Percentiles rank a stretch among this genome's conserved stretches.
Evolutionary conservation across 2,888 invertebrate species (phyloP).

Genomic region (Agrotis segetum): DNA sequence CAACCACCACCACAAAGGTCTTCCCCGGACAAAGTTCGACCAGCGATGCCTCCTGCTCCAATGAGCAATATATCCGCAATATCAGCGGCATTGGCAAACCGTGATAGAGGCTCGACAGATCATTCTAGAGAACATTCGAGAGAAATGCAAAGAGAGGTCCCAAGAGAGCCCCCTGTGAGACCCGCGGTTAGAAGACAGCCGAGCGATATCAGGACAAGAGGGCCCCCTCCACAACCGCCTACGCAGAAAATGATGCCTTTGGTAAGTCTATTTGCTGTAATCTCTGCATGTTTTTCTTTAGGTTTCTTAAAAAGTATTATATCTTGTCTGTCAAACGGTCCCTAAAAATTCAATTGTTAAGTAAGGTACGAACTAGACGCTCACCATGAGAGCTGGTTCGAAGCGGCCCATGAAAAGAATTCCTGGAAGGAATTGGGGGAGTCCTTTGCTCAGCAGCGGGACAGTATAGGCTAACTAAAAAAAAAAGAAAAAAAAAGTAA

Average conservation of each 20-base stretch:
- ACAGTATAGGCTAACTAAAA: too few relatives aligned
- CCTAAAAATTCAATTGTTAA: not conserved
- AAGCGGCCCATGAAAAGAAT: too few relatives aligned
- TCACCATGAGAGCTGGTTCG: too few relatives aligned
- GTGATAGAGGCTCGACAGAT: conserved; percentile 67
- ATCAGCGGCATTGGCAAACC: conserved; percentile 80
- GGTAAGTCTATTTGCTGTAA: conserved; percentile 82
- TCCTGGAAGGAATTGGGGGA: too few relatives aligned
- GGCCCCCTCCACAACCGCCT: conserved; percentile 96
- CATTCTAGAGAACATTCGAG: conserved; percentile 59
- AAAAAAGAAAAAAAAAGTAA: not conserved
- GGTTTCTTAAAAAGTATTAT: not conserved
- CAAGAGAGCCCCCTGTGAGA: conserved; percentile 75
- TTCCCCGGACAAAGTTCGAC: conserved; percentile 81
- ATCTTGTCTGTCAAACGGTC: conserved; percentile 2
- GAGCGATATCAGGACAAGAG: conserved; percentile 89
- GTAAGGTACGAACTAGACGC: too few relatives aligned
- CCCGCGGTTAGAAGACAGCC: conserved; percentile 82
- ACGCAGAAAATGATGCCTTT: conserved; percentile 93
- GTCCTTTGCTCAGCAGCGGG: too few relatives aligned
- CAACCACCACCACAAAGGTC: conserved; percentile 72
- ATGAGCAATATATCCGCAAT: conserved; percentile 79
- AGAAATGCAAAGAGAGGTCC: conserved; percentile 82
- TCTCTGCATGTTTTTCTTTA: not conserved
- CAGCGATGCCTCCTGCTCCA: conserved; percentile 69